phyloP scores from a whole-genome alignment of 2,113 vertebrate genomes.

The Columbina picui region DNA sequence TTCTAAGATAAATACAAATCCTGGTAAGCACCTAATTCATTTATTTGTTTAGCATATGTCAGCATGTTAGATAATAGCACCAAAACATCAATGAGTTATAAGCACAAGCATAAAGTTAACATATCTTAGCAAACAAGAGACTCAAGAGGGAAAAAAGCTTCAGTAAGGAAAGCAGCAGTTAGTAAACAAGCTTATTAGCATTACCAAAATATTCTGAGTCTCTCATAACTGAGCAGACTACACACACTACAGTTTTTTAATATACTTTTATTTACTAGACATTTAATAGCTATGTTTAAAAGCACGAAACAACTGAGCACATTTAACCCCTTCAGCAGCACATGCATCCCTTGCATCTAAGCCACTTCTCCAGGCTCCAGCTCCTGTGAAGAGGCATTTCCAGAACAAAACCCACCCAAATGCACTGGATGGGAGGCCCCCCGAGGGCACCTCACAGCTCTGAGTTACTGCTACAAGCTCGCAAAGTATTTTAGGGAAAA shows the following conservation, averaged over 20 bases:
- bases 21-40: background rate
- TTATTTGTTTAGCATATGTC: background rate
- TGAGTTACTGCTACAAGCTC: background rate
- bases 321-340: background rate
- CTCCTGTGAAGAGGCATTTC: background rate
- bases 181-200: background rate
- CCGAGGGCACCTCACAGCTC: accelerated
- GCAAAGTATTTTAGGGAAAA: background rate
- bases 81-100: background rate
- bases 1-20: background rate
- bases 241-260: background rate
- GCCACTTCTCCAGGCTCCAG: background rate
- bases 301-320: background rate
- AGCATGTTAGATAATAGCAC: background rate
- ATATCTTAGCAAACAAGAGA: background rate
- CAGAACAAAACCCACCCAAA: background rate
- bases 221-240: background rate
- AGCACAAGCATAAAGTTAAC: background rate
- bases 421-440: accelerated
- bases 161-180: background rate
- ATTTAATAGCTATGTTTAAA: background rate
- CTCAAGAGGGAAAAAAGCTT: background rate
- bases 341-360: background rate
- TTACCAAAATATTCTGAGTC: background rate
- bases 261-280: background rate